Conservation (phyloP, 2,888 invertebrate genomes). For the Osmoderma eremita region DNA sequence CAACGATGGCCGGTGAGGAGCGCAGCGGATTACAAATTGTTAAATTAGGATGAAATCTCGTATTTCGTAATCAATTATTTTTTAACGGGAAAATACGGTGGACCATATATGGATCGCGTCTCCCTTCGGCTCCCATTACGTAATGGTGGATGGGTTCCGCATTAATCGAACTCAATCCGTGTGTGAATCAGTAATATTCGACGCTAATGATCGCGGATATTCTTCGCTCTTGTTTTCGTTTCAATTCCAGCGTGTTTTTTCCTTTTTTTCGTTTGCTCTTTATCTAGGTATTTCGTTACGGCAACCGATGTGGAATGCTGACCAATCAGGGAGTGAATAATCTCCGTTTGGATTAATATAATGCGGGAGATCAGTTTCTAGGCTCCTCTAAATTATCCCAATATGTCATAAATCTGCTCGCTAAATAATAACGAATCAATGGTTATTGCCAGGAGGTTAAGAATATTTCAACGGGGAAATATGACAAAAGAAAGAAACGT, state of each 20-base stretch:
- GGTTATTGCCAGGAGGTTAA: too few species aligned
- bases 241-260: neutral
- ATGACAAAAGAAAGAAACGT: too few species aligned
- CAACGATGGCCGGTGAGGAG: neutral
- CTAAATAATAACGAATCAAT: too few species aligned
- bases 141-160: slow-evolving; percentile 17
- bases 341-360: slow-evolving; percentile 7
- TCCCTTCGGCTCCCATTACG: slow-evolving; percentile 11
- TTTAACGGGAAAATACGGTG: slow-evolving; percentile 15
- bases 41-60: slow-evolving; percentile 21
- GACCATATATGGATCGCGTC: neutral
- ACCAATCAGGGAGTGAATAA: slow-evolving; percentile 3
- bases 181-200: slow-evolving; percentile 33
- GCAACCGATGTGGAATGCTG: neutral
- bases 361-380: slow-evolving; percentile 1
- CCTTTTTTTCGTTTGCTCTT: slow-evolving; percentile 1
- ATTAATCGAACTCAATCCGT: slow-evolving; percentile 4
- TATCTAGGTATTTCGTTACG: slow-evolving; percentile 9
- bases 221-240: slow-evolving; percentile 13
- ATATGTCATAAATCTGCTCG: too few species aligned
- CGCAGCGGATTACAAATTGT: neutral
- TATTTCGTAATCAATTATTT: slow-evolving; percentile 23
- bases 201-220: slow-evolving; percentile 25
- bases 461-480: too few species aligned
- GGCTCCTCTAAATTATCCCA: neutral